These are phyloP conservation scores for Phaenicophaeus curvirostris DNA, from an alignment of 2,797 vertebrate genomes.

Conservation along the genomic window DNA sequence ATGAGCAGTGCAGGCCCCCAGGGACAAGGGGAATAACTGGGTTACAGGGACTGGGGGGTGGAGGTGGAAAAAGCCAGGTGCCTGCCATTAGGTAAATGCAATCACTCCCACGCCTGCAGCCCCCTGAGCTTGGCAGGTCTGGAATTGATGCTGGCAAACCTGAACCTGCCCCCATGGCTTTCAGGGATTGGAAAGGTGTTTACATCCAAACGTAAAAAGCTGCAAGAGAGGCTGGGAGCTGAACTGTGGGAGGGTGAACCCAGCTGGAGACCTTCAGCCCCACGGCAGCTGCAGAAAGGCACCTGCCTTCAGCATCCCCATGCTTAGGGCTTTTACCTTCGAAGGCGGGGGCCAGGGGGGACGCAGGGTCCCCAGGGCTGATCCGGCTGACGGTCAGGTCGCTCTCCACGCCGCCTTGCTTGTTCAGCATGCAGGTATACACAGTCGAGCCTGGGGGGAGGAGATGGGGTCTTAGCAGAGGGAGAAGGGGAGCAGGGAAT, in stretches of 20 bases:
- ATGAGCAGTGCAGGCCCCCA: neutral
- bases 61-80: constrained; percentile 17
- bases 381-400: constrained; percentile 94
- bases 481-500: too few relatives aligned
- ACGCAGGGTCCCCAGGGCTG: constrained; percentile 69
- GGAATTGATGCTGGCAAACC: neutral
- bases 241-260: neutral
- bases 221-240: neutral
- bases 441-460: constrained; percentile 84
- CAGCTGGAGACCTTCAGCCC: neutral
- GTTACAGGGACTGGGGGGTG: neutral
- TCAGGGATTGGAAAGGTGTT: neutral
- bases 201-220: neutral
- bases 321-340: constrained; percentile 70
- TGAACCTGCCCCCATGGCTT: neutral
- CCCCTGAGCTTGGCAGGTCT: rapidly evolving
- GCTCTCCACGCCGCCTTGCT: constrained; percentile 86
- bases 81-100: constrained; percentile 43
- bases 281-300: rapidly evolving
- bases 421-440: constrained; percentile 96
- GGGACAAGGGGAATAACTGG: neutral
- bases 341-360: constrained; percentile 83
- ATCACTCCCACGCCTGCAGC: neutral
- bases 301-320: rapidly evolving
- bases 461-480: neutral